Conservation (phyloP, 2,888 invertebrate genomes). For the Rhagophthalmus giganteus region DNA sequence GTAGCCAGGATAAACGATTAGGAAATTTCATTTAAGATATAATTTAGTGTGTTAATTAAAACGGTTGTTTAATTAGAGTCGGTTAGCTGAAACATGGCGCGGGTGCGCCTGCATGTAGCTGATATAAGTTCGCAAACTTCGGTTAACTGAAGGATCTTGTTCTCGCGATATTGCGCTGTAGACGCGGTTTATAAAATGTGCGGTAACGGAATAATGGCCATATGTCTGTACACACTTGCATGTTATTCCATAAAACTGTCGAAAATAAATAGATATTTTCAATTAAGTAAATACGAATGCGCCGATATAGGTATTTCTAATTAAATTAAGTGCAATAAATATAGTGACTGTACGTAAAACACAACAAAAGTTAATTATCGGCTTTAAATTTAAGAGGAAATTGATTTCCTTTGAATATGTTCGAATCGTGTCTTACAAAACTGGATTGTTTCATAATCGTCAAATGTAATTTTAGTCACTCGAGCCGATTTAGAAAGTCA, state of each 20-base stretch:
- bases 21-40: constrained; percentile 57
- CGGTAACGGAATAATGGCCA: constrained; percentile 38
- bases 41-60: constrained; percentile 59
- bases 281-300: too few species aligned
- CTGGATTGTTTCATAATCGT: too few species aligned
- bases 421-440: too few species aligned
- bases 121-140: constrained; percentile 53
- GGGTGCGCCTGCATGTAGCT: constrained; percentile 51
- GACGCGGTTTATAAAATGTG: constrained; percentile 43
- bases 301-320: too few species aligned
- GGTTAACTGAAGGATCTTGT: constrained; percentile 48
- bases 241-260: constrained; percentile 13
- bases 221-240: constrained; percentile 28
- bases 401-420: too few species aligned
- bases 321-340: too few species aligned
- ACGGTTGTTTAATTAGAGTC: constrained; percentile 58
- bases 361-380: too few species aligned
- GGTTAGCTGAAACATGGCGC: constrained; percentile 52
- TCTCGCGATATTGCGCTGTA: constrained; percentile 40
- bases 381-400: too few species aligned
- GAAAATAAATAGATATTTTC: constrained; percentile 1
- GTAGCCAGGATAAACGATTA: constrained; percentile 50
- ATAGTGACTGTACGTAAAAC: too few species aligned
- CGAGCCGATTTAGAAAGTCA: too few species aligned
- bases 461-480: too few species aligned